Conservation (phyloP, 2,113 vertebrate species). For the Xenopus borealis region DNA sequence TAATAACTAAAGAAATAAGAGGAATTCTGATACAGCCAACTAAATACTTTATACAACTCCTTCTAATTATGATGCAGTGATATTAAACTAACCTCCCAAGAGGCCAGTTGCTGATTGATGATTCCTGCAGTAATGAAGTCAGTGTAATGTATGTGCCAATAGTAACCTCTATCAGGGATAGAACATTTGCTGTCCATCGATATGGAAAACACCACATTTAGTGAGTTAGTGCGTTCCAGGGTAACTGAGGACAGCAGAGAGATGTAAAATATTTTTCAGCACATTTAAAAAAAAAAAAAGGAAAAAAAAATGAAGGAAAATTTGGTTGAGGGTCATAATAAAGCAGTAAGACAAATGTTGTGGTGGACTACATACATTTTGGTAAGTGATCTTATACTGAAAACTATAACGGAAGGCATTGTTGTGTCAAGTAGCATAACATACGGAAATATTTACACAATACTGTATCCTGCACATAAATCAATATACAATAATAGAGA, state of each 20-base stretch:
- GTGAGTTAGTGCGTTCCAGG: constrained; percentile 10
- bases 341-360: too few relatives aligned
- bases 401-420: background rate
- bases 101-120: constrained; percentile 7
- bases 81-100: background rate
- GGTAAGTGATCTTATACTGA: too few relatives aligned
- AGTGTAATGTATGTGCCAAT: constrained; percentile 25
- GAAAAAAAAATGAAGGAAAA: too few relatives aligned
- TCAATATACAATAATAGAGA: too few relatives aligned
- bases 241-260: constrained; percentile 30
- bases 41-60: constrained; percentile 11
- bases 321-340: too few relatives aligned
- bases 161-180: constrained; percentile 8
- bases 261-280: constrained; percentile 3
- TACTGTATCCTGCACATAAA: too few relatives aligned
- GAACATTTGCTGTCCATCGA: constrained; percentile 16
- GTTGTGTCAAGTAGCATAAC: too few relatives aligned
- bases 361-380: too few relatives aligned
- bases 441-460: too few relatives aligned
- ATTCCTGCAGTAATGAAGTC: constrained; percentile 29
- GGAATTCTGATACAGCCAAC: background rate
- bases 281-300: too few relatives aligned
- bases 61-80: constrained; percentile 18
- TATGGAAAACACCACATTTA: constrained; percentile 20
- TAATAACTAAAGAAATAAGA: background rate